Conservation (phyloP, 2,113 vertebrate genomes). For the Chamaea fasciata region DNA sequence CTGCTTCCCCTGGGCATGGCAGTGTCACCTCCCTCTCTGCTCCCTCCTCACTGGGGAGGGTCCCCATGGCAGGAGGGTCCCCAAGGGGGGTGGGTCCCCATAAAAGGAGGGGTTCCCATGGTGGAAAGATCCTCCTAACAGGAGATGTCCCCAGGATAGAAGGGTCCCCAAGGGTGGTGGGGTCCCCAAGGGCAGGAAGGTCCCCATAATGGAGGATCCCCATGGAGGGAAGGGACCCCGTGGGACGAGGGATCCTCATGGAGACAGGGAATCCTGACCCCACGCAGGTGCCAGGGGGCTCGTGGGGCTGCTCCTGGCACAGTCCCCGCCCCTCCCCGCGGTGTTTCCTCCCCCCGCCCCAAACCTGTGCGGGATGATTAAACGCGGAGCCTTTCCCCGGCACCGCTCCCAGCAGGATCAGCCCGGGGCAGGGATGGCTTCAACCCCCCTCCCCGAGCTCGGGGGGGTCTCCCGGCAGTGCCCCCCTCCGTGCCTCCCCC, state of each 20-base stretch:
- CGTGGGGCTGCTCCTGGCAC: too few species aligned
- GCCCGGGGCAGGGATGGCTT: background rate
- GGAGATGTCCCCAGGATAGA: too few species aligned
- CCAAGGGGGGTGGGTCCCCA: too few species aligned
- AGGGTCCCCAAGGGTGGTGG: too few species aligned
- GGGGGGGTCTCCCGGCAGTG: background rate
- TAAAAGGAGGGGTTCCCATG: too few species aligned
- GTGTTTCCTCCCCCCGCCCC: rapidly evolving
- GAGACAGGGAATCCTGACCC: background rate
- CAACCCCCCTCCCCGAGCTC: rapidly evolving
- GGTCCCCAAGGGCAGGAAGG: too few species aligned
- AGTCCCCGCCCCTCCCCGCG: rapidly evolving
- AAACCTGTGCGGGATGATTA: background rate
- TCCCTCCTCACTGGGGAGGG: background rate
- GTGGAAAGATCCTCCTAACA: too few species aligned
- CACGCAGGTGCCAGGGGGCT: rapidly evolving
- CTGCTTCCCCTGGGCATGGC: rapidly evolving
- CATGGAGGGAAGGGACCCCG: background rate
- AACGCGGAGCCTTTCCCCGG: rapidly evolving
- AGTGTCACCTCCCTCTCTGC: background rate
- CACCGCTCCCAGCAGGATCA: background rate
- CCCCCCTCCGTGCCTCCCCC: rapidly evolving
- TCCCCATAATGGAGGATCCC: too few species aligned
- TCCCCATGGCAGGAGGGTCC: background rate
- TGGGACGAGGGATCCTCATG: background rate